A percentile compares a stretch with the other conserved stretches of the same genome.
These are phyloP conservation scores for Apis florea DNA, from an alignment of 1,140 invertebrate genomes.

Conservation along the genomic window DNA sequence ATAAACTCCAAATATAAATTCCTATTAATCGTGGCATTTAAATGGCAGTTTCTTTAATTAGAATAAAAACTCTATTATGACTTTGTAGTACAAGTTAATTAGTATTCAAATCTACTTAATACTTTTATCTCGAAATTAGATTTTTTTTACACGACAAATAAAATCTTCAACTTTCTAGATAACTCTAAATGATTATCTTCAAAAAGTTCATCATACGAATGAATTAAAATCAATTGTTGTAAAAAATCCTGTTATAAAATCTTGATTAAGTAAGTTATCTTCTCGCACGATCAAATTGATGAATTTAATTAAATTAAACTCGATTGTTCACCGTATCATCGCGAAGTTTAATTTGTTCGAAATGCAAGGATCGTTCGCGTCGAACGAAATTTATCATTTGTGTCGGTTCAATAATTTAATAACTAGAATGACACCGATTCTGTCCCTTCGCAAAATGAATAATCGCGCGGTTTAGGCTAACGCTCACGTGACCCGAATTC, in stretches of 20 bases:
- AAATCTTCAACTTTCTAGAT: neutral
- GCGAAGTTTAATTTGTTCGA: conserved; percentile 3
- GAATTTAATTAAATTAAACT: conserved; percentile 30
- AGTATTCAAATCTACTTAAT: neutral
- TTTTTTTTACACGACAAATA: neutral
- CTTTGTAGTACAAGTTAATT: neutral
- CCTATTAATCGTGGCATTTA: neutral
- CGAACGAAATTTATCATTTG: conserved; percentile 15
- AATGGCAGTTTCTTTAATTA: conserved; percentile 24
- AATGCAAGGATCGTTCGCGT: neutral
- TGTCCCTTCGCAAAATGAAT: conserved; percentile 1
- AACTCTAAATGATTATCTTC: neutral
- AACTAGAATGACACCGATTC: neutral
- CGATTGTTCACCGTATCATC: neutral
- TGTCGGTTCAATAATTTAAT: conserved; percentile 21
- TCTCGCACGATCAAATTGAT: neutral
- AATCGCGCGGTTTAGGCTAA: conserved; percentile 21
- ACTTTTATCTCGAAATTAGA: neutral
- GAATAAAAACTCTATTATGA: neutral
- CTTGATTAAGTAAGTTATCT: neutral
- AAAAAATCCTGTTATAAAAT: neutral
- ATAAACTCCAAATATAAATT: conserved; percentile 2
- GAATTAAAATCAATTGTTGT: no score
- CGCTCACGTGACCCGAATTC: neutral
- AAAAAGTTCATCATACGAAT: neutral